A percentile compares a stretch with the other conserved stretches of the same genome.
These are phyloP conservation scores for Chionomys nivalis DNA, from an alignment of 2,113 vertebrate species.

Conservation along the genomic window DNA sequence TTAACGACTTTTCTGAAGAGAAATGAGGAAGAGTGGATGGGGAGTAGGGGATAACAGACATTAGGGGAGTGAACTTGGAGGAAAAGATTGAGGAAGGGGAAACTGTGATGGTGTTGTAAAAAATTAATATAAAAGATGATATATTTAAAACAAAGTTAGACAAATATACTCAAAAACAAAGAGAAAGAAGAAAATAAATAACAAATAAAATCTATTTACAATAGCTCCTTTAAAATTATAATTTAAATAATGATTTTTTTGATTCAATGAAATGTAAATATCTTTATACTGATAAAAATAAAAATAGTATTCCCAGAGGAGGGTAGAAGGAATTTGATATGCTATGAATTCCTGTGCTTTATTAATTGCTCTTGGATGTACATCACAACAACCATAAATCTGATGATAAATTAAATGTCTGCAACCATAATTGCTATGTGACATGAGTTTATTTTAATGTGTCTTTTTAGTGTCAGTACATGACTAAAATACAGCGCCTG, in stretches of 20 bases:
- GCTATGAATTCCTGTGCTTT: conserved; percentile 5
- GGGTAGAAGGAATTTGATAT: conserved; percentile 47
- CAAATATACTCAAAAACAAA: background rate
- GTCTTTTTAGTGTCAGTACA: conserved; percentile 30
- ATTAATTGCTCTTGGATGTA: conserved; percentile 52
- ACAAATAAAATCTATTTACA: background rate
- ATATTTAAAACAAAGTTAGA: background rate
- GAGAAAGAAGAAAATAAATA: background rate
- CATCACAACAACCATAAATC: conserved; percentile 54
- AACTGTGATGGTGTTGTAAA: background rate
- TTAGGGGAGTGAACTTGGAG: background rate
- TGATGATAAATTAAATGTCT: conserved; percentile 54
- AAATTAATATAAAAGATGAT: background rate
- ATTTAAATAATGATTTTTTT: no score
- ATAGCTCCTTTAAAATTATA: background rate
- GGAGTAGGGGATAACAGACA: background rate
- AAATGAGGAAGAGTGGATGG: background rate
- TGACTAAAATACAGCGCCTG: conserved; percentile 33
- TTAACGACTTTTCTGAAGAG: background rate
- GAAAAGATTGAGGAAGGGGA: background rate
- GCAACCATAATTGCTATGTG: conserved; percentile 56
- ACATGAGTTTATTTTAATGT: conserved; percentile 53
- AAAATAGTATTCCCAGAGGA: background rate
- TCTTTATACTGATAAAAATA: background rate
- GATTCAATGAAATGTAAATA: background rate